These are phyloP conservation scores for Cricetomys ansorgei DNA, from an alignment of 2,113 vertebrate genomes.

Conservation along the genomic window DNA sequence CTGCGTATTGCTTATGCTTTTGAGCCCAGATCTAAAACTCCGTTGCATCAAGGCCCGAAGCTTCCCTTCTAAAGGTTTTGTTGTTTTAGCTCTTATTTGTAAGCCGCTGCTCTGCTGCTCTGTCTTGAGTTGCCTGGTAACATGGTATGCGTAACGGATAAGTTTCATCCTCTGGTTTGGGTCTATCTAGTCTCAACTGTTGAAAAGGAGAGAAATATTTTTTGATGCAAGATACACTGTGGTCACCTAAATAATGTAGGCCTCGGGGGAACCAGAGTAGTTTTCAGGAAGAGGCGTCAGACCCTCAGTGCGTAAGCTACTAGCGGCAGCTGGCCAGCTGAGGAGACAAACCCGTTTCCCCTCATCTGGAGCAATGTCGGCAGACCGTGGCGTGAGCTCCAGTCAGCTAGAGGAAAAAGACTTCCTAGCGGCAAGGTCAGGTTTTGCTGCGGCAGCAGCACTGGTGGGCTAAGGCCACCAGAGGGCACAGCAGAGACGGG, in stretches of 20 bases:
- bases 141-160: background rate
- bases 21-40: background rate
- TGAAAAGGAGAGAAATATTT: background rate
- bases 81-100: background rate
- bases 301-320: background rate
- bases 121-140: background rate
- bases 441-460: background rate
- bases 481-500: constrained; percentile 21
- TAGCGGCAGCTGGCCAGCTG: background rate
- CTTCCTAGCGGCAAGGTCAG: background rate
- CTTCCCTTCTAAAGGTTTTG: background rate
- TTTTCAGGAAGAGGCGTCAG: background rate
- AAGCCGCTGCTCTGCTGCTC: background rate
- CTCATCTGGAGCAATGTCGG: too few species aligned
- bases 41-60: background rate
- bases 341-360: background rate
- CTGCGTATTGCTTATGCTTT: background rate
- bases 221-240: background rate
- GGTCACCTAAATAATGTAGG: background rate
- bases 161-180: background rate
- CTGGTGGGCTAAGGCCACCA: constrained; percentile 5
- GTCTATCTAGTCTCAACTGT: background rate
- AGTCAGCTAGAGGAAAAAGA: background rate
- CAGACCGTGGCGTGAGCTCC: too few species aligned
- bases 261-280: background rate